Evolutionary conservation across 2,113 vertebrate genomes (phyloP).

Genomic region (Bettongia penicillata): DNA sequence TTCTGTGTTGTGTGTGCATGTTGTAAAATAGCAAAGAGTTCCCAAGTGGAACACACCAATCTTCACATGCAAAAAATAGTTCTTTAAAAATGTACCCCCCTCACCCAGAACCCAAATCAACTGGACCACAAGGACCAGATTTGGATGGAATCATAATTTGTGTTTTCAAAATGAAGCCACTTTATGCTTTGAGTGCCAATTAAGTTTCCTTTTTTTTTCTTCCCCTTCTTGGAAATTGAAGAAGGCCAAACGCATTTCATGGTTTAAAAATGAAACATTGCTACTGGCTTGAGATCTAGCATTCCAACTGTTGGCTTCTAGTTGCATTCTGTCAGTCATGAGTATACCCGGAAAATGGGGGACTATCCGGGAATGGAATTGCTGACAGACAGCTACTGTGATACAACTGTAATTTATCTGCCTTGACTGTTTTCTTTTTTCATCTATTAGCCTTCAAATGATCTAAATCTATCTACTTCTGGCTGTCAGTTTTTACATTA

Average conservation of each 20-base stretch:
- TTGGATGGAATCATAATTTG: conserved; percentile 51
- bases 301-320: conserved; percentile 66
- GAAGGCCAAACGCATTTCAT: conserved; percentile 66
- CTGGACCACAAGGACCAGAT: not conserved
- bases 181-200: conserved; percentile 50
- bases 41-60: not conserved
- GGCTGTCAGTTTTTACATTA: conserved; percentile 73
- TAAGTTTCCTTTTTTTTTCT: conserved; percentile 70
- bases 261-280: conserved; percentile 51
- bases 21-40: not conserved
- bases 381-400: conserved; percentile 66
- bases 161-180: conserved; percentile 60
- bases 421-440: conserved; percentile 68
- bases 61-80: not conserved
- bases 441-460: conserved; percentile 78
- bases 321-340: conserved; percentile 73
- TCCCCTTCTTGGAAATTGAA: conserved; percentile 49
- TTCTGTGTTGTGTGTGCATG: accelerated
- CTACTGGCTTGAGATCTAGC: conserved; percentile 63
- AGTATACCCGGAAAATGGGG: conserved; percentile 52
- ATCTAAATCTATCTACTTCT: conserved; percentile 81
- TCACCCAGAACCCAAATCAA: conserved; percentile 7
- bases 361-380: conserved; percentile 63
- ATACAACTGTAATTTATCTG: conserved; percentile 77
- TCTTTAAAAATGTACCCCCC: not conserved